Percentiles rank a stretch among this genome's conserved stretches.
These are phyloP conservation scores for Zenarchopterus dispar DNA, from an alignment of 2,797 vertebrate genomes.

Conservation along the genomic window DNA sequence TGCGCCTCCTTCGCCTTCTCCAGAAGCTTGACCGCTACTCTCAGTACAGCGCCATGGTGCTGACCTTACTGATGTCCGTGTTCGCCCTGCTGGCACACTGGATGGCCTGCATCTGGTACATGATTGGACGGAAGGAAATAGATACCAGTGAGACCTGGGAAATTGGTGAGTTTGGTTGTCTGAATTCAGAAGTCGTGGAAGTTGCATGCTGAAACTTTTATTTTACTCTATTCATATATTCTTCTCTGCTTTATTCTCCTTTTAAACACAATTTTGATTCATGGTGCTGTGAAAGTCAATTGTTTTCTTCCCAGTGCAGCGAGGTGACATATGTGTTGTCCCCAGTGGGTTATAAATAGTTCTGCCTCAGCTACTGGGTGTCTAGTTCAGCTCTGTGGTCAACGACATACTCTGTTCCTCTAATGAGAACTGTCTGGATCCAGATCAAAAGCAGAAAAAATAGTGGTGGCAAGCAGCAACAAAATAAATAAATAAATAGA, in stretches of 20 bases:
- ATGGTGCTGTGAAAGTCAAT: not conserved
- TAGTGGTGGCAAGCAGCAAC: conserved; percentile 6
- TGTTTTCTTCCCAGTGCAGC: not conserved
- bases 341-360: conserved; percentile 57
- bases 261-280: not conserved
- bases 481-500: too few species aligned
- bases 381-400: conserved; percentile 34
- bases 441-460: conserved; percentile 47
- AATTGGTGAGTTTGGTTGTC: conserved; percentile 85
- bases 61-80: conserved; percentile 93
- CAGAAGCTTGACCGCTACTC: conserved; percentile 98
- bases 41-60: conserved; percentile 96
- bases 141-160: conserved; percentile 90
- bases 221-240: not conserved
- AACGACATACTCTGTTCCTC: conserved; percentile 28
- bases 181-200: not conserved
- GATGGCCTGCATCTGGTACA: conserved; percentile 97
- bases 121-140: conserved; percentile 92
- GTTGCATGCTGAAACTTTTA: not conserved
- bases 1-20: conserved; percentile 91
- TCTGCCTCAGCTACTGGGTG: conserved; percentile 25
- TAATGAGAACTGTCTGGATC: conserved; percentile 58
- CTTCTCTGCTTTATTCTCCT: not conserved
- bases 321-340: conserved; percentile 36
- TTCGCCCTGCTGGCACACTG: conserved; percentile 94